Evolutionary conservation across 2,888 invertebrate genomes (phyloP).

Genomic region (Watsonalla cultraria): DNA sequence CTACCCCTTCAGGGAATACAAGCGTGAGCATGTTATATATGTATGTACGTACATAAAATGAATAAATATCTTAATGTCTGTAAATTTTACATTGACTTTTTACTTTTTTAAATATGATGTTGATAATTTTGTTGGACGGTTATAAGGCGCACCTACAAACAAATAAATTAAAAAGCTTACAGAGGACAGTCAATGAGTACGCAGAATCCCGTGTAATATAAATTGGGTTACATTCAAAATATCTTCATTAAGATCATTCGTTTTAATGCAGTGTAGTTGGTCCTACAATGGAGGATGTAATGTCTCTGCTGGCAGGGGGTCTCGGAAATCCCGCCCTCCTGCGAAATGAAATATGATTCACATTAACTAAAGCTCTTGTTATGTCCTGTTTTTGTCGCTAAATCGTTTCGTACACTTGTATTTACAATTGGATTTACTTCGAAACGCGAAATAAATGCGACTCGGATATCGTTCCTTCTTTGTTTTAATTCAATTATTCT

Average conservation of each 20-base stretch:
- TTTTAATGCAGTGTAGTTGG: slow-evolving; percentile 45
- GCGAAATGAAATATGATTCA: slow-evolving; percentile 65
- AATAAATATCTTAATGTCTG: too few species aligned
- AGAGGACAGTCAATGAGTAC: not conserved
- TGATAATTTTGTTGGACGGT: too few species aligned
- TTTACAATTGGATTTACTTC: slow-evolving; percentile 46
- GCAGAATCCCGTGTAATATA: slow-evolving; percentile 6
- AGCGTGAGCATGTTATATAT: too few species aligned
- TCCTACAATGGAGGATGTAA: slow-evolving; percentile 42
- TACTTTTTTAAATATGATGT: too few species aligned
- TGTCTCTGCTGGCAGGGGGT: slow-evolving; percentile 34
- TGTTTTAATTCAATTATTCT: slow-evolving; percentile 40
- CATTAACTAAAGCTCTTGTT: slow-evolving; percentile 67
- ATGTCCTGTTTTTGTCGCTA: slow-evolving; percentile 60
- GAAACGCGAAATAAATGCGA: slow-evolving; percentile 43
- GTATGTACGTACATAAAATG: too few species aligned
- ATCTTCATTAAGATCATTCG: slow-evolving; percentile 47
- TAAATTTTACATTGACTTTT: too few species aligned
- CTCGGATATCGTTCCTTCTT: slow-evolving; percentile 29
- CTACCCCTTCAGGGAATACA: too few species aligned
- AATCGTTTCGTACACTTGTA: slow-evolving; percentile 49
- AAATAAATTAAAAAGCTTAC: not conserved
- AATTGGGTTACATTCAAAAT: slow-evolving; percentile 29
- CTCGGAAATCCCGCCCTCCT: slow-evolving; percentile 54
- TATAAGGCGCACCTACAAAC: not conserved